Base-by-base conservation (phyloP, 2,888 invertebrate genomes). In the Acronicta psi region DNA sequence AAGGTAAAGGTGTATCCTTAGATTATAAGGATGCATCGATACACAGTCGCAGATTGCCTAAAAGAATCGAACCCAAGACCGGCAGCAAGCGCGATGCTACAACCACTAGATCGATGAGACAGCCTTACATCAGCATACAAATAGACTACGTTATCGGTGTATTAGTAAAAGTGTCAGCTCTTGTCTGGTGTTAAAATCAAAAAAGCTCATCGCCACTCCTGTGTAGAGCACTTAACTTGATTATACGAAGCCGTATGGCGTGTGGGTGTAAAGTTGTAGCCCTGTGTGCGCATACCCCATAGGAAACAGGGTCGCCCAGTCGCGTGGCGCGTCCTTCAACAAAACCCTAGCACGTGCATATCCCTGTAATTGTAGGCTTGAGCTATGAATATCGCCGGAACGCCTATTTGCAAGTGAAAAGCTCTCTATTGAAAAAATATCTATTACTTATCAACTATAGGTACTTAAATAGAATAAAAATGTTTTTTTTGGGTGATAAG, bases 221-320 rank as follows among this genome's bases (percentile, higher is more conserved):
- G 80, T 80, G 85, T 89, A 89, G 86, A 91, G 93, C 94, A 94
- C 92, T 94, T 94, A 94, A 95, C 92, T 93, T 94, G 92, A 94
- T 94, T 94, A 93, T 91, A 85, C 80, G 88, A 88, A 87, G 87
- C 86, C 86, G 81, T 83, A 82, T 79, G 79, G 80, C 64, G 77
- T 83, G 64, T 66, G 73, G 53, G 53, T 69, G 55, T 76, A 79
- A 80, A 82, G 34, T n/a, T 34, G 34, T 34, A 6, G n/a, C 1
- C n/a, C n/a, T 34, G 34, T 34, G 6, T 34, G 34, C 34, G n/a
- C 34, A 34, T 34, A 34, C 34, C 79, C 71, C 73, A 68, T 76
- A 80, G 82, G 79, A 82, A 83, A 81, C 82, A 81, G 67, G 73
- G 75, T 81, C 79, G 74, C 81, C 70, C 76, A 44, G 60, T 54